These are phyloP conservation scores for Acanthurus lineatus DNA, from an alignment of 2,797 vertebrate species.

Conservation along the genomic window DNA sequence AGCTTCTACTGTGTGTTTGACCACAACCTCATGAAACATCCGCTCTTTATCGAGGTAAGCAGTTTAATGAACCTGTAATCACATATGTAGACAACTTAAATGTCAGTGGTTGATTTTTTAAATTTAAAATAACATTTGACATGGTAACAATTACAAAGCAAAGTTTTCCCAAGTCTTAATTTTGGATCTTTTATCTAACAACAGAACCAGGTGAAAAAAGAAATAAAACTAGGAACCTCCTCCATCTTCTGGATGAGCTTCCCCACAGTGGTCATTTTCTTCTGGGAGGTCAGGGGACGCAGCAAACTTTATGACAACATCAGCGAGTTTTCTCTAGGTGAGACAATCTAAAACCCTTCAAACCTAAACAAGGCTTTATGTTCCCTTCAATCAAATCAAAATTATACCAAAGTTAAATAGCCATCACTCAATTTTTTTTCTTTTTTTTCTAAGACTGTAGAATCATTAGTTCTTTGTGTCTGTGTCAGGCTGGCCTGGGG, in stretches of 20 bases:
- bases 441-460: neutral
- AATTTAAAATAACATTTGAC: neutral
- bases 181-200: constrained; percentile 3
- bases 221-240: constrained; percentile 85
- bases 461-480: neutral
- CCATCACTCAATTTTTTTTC: no score
- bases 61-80: neutral
- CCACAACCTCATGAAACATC: constrained; percentile 92
- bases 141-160: neutral
- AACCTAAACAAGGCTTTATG: neutral
- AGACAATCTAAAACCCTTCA: constrained; percentile 39
- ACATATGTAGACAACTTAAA: neutral
- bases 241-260: constrained; percentile 93
- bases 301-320: constrained; percentile 92
- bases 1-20: constrained; percentile 92
- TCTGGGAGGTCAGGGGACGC: constrained; percentile 91
- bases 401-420: neutral
- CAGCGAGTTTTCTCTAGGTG: constrained; percentile 86
- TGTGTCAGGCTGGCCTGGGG: constrained; percentile 87
- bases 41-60: constrained; percentile 91
- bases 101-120: neutral
- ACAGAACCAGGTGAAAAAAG: constrained; percentile 92
- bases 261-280: constrained; percentile 92
- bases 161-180: neutral
- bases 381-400: neutral